phyloP scores from a whole-genome alignment of 2,888 invertebrate species.

The Aporophyla nigra region DNA sequence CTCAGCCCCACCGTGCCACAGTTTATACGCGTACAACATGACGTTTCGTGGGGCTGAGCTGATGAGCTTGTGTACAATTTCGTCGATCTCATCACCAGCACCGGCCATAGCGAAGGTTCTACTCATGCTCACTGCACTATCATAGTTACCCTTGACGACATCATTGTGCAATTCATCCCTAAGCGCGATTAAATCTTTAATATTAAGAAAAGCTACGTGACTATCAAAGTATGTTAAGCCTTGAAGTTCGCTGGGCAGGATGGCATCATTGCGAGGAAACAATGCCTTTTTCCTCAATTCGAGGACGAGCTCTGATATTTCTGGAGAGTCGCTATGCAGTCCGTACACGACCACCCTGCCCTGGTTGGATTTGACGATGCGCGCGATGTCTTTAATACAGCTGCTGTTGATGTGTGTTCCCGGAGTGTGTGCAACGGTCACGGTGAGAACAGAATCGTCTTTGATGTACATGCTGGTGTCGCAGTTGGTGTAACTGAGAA shows the following conservation, averaged over 20 bases:
- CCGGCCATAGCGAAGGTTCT: conserved; percentile 46
- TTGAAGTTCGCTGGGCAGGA: conserved; percentile 61
- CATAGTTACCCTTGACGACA: conserved; percentile 58
- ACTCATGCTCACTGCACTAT: conserved; percentile 64
- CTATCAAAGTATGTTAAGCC: conserved; percentile 66
- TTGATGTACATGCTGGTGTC: conserved; percentile 72
- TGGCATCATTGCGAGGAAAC: conserved; percentile 56
- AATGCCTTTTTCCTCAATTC: conserved; percentile 60
- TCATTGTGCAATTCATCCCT: conserved; percentile 61
- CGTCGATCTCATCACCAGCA: conserved; percentile 31
- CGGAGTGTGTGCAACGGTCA: conserved; percentile 64
- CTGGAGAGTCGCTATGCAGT: conserved; percentile 48
- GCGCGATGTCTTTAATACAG: conserved; percentile 70
- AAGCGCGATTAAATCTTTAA: conserved; percentile 31
- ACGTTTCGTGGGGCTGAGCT: conserved; percentile 52
- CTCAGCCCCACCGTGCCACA: conserved; percentile 63
- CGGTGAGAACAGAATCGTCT: conserved; percentile 68
- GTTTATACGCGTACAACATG: conserved; percentile 66
- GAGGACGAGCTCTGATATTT: conserved; percentile 62
- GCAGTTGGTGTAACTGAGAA: conserved; percentile 67
- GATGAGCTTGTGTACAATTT: conserved; percentile 56
- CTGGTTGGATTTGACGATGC: conserved; percentile 67
- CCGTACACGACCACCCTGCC: conserved; percentile 70
- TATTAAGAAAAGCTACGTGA: conserved; percentile 66
- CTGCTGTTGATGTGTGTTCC: conserved; percentile 69